Evolutionary conservation across 2,797 vertebrate genomes (phyloP).

Genomic region (Melanogrammus aeglefinus): DNA sequence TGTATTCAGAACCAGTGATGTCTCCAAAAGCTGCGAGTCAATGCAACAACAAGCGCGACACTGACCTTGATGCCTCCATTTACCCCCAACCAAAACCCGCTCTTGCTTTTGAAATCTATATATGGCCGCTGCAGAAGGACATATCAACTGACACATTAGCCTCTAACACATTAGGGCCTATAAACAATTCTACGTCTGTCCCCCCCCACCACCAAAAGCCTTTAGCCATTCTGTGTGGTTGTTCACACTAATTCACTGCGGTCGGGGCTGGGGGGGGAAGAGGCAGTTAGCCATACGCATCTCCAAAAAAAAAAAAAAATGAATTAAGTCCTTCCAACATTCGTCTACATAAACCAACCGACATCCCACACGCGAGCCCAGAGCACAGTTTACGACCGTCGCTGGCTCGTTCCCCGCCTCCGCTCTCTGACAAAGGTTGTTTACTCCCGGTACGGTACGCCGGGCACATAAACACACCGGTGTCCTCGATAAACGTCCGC

Average conservation of each 20-base stretch:
- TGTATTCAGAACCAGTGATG: background rate
- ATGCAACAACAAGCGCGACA: background rate
- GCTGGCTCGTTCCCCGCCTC: background rate
- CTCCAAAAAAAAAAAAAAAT: slow-evolving; percentile 35
- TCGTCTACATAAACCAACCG: slow-evolving; percentile 37
- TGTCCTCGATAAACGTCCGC: slow-evolving; percentile 36
- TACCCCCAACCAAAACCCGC: slow-evolving; percentile 13
- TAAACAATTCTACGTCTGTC: slow-evolving; percentile 34
- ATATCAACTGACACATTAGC: slow-evolving; percentile 41
- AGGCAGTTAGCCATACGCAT: slow-evolving; percentile 39
- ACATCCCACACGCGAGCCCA: slow-evolving; percentile 39
- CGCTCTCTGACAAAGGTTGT: slow-evolving; percentile 53
- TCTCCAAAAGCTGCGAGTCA: background rate
- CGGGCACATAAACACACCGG: slow-evolving; percentile 52
- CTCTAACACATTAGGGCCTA: slow-evolving; percentile 36
- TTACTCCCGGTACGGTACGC: slow-evolving; percentile 49
- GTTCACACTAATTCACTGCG: slow-evolving; percentile 41
- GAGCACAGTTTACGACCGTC: slow-evolving; percentile 21
- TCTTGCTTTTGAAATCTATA: slow-evolving; percentile 21
- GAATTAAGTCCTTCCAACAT: slow-evolving; percentile 25
- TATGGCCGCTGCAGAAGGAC: slow-evolving; percentile 23
- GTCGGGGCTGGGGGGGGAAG: background rate
- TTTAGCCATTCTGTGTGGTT: background rate
- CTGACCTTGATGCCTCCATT: background rate
- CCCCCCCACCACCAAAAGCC: background rate